Conservation (phyloP, 2,888 invertebrate genomes). For the Lycaena phlaeas region DNA sequence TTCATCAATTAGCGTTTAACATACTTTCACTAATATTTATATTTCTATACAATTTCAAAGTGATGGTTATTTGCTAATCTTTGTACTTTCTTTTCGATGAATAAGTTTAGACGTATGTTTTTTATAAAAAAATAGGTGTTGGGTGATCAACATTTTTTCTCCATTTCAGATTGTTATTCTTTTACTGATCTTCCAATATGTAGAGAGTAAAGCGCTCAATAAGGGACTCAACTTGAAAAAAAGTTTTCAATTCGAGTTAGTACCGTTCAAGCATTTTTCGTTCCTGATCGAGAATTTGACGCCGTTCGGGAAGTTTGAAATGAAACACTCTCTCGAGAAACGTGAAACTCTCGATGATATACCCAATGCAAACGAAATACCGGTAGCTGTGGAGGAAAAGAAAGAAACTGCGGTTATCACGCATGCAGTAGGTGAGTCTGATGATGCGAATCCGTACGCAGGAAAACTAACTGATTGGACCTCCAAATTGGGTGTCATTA, state of each 20-base stretch:
- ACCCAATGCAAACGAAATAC: constrained; percentile 14
- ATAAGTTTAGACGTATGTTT: too few species aligned
- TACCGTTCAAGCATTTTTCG: constrained; percentile 32
- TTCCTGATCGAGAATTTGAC: constrained; percentile 39
- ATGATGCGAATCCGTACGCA: too few species aligned
- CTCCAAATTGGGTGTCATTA: too few species aligned
- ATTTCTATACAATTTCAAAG: too few species aligned
- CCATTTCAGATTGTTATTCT: background rate
- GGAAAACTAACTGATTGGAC: too few species aligned
- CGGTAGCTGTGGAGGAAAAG: constrained; percentile 6
- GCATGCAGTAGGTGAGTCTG: constrained; percentile 6
- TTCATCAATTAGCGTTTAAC: too few species aligned
- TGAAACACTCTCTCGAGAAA: constrained; percentile 28
- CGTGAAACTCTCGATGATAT: constrained; percentile 20
- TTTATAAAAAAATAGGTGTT: too few species aligned
- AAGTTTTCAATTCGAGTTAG: constrained; percentile 34
- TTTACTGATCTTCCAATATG: background rate
- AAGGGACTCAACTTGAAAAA: constrained; percentile 33
- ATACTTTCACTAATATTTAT: too few species aligned
- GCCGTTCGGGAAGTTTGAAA: constrained; percentile 35
- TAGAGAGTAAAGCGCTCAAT: constrained; percentile 24
- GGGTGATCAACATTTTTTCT: background rate
- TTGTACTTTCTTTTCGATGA: too few species aligned
- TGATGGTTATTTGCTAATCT: too few species aligned
- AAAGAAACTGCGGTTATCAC: constrained; percentile 1